These are phyloP conservation scores for Pseudomyrmex dendroicus DNA, from an alignment of 1,140 invertebrate genomes.

Conservation along the genomic window DNA sequence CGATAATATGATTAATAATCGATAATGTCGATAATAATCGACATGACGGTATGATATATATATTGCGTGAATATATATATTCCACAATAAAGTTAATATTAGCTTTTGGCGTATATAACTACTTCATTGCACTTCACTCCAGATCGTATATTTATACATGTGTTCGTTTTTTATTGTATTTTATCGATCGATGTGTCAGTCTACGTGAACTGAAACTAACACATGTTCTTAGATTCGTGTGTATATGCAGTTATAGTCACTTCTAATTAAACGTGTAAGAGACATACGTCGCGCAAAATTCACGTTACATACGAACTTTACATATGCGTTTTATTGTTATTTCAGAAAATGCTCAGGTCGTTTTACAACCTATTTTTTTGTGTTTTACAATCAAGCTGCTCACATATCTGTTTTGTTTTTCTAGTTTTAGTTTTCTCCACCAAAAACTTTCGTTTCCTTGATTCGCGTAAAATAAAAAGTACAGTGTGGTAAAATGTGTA, in stretches of 20 bases:
- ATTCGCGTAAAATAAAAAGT: no score
- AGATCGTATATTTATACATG: no score
- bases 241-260: not conserved
- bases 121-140: no score
- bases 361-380: conserved; percentile 35
- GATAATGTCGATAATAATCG: no score
- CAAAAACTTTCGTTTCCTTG: not conserved
- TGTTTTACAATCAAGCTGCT: conserved; percentile 36
- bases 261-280: conserved; percentile 25
- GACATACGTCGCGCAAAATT: not conserved
- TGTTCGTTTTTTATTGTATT: not conserved
- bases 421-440: conserved; percentile 25
- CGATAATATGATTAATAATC: no score
- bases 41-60: no score
- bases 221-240: conserved; percentile 2
- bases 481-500: no score
- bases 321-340: conserved; percentile 34
- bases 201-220: not conserved
- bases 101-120: not conserved
- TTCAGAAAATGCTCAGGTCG: conserved; percentile 3
- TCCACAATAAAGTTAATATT: not conserved
- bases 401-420: not conserved
- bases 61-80: not conserved
- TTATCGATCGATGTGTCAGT: not conserved
- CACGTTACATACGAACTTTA: not conserved